A percentile compares a stretch with the other conserved stretches of the same genome.
Conservation (phyloP, 2,113 vertebrate genomes). For the Istiophorus platypterus region DNA sequence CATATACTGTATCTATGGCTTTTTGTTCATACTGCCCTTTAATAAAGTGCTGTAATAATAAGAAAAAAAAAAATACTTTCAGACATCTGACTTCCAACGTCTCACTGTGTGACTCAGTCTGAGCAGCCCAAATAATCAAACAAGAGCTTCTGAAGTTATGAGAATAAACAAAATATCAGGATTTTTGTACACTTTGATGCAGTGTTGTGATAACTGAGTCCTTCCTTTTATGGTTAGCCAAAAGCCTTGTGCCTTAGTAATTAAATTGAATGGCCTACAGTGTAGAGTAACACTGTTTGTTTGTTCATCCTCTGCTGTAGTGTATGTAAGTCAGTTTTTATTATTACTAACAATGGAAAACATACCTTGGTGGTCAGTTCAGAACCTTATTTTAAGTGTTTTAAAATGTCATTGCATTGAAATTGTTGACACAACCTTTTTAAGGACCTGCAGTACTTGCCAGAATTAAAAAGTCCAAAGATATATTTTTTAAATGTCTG, state of each 20-base stretch:
- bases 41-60: not conserved
- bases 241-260: constrained; percentile 19
- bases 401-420: not conserved
- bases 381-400: not conserved
- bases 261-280: not conserved
- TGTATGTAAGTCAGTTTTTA: not conserved
- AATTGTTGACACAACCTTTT: not conserved
- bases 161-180: constrained; percentile 41
- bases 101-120: constrained; percentile 4
- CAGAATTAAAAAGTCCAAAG: not conserved
- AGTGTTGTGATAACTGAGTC: constrained; percentile 1
- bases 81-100: not conserved
- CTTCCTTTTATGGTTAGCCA: constrained; percentile 40
- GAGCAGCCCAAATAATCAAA: constrained; percentile 32
- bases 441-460: not conserved
- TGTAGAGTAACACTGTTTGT: not conserved
- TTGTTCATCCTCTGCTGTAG: not conserved
- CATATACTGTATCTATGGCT: not conserved
- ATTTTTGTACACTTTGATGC: constrained; percentile 26
- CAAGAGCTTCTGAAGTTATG: constrained; percentile 1
- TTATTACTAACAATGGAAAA: not conserved
- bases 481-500: not conserved
- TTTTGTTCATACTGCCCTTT: not conserved
- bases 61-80: not conserved
- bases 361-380: not conserved